Conservation (phyloP, 2,797 vertebrate species). For the Microctenopoma steveboyesi region DNA sequence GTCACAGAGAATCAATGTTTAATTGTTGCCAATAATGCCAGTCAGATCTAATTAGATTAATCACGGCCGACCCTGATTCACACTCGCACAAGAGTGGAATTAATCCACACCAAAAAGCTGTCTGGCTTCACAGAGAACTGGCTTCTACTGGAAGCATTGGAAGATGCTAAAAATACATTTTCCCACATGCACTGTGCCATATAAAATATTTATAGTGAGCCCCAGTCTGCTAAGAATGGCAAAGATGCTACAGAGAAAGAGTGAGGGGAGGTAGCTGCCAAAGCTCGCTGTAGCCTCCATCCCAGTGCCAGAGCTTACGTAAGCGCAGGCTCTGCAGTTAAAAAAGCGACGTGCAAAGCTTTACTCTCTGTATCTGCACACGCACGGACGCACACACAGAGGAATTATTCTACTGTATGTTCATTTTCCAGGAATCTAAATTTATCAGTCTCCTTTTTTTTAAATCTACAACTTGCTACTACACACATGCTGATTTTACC, state of each 20-base stretch:
- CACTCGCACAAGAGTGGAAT: conserved; percentile 17
- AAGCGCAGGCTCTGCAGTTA: conserved; percentile 70
- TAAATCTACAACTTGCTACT: conserved; percentile 3
- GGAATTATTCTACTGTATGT: conserved; percentile 3
- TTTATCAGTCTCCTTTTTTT: conserved; percentile 32
- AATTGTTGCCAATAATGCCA: conserved; percentile 34
- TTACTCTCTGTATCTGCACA: conserved; percentile 45
- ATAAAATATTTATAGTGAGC: conserved; percentile 87
- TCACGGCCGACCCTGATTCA: conserved; percentile 23
- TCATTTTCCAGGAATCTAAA: conserved; percentile 34
- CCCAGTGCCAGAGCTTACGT: conserved; percentile 73
- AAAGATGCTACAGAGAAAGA: conserved; percentile 62
- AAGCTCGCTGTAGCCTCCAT: conserved; percentile 54
- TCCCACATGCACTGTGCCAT: conserved; percentile 85
- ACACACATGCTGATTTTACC: conserved; percentile 25
- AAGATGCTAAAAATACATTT: conserved; percentile 83
- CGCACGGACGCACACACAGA: conserved; percentile 24
- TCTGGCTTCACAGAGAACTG: conserved; percentile 40
- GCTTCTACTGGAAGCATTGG: conserved; percentile 52
- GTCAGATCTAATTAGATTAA: conserved; percentile 42
- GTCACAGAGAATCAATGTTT: conserved; percentile 49
- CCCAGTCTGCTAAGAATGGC: conserved; percentile 79
- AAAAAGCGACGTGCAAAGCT: conserved; percentile 49
- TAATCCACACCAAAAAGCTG: conserved; percentile 41
- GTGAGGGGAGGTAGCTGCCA: conserved; percentile 52